phyloP scores from a whole-genome alignment of 2,797 vertebrate genomes.

The Eremophila alpestris region DNA sequence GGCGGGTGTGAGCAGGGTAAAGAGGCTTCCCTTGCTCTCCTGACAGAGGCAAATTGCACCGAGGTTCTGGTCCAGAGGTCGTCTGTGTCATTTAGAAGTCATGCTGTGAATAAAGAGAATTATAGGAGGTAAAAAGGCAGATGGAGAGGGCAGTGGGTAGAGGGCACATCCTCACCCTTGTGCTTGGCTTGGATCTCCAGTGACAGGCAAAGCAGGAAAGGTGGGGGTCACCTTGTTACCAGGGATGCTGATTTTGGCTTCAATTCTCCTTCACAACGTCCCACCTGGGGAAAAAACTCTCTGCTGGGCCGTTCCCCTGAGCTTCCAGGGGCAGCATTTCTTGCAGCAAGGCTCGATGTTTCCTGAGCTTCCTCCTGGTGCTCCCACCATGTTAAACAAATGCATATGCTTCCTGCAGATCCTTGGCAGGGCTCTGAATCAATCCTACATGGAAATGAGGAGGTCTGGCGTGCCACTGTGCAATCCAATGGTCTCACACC shows the following conservation, averaged over 20 bases:
- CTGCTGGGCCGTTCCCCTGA: rapidly evolving
- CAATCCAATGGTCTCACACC: slow-evolving; percentile 70
- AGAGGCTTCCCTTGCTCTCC: slow-evolving; percentile 58
- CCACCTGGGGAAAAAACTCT: background rate
- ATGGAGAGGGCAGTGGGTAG: background rate
- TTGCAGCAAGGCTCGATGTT: background rate
- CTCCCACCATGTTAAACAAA: slow-evolving; percentile 52
- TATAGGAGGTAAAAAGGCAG: background rate
- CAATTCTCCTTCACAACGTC: rapidly evolving
- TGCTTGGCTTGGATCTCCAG: background rate
- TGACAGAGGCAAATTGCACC: slow-evolving; percentile 53
- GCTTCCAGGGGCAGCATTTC: background rate
- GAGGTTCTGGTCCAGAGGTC: slow-evolving; percentile 30
- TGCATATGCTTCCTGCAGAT: slow-evolving; percentile 65
- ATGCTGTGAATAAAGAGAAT: background rate
- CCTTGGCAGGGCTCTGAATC: slow-evolving; percentile 37
- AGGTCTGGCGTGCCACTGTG: slow-evolving; percentile 65
- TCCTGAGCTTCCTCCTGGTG: slow-evolving; percentile 21
- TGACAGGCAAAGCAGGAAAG: background rate
- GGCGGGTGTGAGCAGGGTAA: slow-evolving; percentile 42
- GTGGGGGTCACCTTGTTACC: background rate
- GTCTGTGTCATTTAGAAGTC: background rate
- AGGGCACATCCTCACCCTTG: background rate
- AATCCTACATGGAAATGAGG: slow-evolving; percentile 50
- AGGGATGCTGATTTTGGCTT: background rate